phyloP scores from a whole-genome alignment of 2,888 invertebrate genomes.

The Priocnemis perturbator region DNA sequence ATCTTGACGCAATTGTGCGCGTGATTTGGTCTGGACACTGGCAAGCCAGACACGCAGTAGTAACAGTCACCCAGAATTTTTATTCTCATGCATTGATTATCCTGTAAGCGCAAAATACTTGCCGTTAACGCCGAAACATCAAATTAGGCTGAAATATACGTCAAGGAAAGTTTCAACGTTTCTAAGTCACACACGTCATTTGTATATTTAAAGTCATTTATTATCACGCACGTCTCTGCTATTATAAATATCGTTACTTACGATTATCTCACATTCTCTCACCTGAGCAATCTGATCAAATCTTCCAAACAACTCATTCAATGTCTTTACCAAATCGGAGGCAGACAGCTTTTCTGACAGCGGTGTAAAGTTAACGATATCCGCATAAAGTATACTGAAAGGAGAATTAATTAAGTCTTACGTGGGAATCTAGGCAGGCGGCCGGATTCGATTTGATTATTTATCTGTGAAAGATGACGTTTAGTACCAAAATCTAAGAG shows the following conservation, averaged over 20 bases:
- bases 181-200: too few relatives aligned
- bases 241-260: too few relatives aligned
- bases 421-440: too few relatives aligned
- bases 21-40: slow-evolving; percentile 94
- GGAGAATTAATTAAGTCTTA: too few relatives aligned
- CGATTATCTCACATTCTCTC: slow-evolving; percentile 56
- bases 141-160: slow-evolving; percentile 2
- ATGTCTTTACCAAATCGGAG: slow-evolving; percentile 94
- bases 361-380: slow-evolving; percentile 98
- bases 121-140: not conserved
- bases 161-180: too few relatives aligned
- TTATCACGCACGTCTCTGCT: too few relatives aligned
- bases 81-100: slow-evolving; percentile 96
- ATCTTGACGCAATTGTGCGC: slow-evolving; percentile 97
- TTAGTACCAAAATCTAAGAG: too few relatives aligned
- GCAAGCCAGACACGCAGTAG: slow-evolving; percentile 95
- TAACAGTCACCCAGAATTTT: slow-evolving; percentile 98
- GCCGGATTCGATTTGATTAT: too few relatives aligned
- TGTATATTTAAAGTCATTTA: too few relatives aligned
- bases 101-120: slow-evolving; percentile 77
- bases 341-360: slow-evolving; percentile 94
- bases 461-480: too few relatives aligned
- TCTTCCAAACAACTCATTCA: slow-evolving; percentile 97
- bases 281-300: slow-evolving; percentile 99
- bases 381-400: slow-evolving; percentile 93